A percentile compares a stretch with the other conserved stretches of the same genome.
phyloP scores from a whole-genome alignment of 2,113 vertebrate genomes.

The Etia nguti region DNA sequence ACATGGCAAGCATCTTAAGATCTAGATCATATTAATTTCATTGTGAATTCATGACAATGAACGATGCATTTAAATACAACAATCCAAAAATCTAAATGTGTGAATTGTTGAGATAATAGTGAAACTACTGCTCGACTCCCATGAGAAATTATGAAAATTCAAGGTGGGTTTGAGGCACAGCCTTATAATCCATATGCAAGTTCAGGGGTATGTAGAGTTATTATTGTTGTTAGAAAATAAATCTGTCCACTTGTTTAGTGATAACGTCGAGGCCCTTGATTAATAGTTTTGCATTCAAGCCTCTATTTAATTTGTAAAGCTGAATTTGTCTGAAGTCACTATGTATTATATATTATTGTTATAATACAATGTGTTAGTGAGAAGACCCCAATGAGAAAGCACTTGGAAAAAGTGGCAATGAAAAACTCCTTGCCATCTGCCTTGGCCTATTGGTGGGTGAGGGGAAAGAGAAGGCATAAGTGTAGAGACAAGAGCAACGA shows the following conservation, averaged over 20 bases:
- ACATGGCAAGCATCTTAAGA: background rate
- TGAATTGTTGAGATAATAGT: background rate
- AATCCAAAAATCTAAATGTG: background rate
- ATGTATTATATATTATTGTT: background rate
- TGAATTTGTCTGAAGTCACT: background rate
- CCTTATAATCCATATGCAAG: background rate
- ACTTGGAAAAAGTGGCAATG: background rate
- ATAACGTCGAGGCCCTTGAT: background rate
- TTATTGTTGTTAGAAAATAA: background rate
- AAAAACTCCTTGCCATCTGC: background rate
- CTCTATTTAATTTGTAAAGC: background rate
- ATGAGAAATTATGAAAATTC: background rate
- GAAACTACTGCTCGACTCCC: background rate
- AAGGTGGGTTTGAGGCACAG: background rate
- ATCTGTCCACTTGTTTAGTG: background rate
- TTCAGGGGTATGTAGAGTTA: background rate
- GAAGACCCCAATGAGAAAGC: background rate
- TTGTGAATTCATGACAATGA: background rate
- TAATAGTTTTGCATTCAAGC: background rate
- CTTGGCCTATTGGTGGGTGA: background rate
- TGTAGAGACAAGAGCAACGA: background rate
- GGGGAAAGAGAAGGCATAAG: background rate
- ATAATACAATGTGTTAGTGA: background rate
- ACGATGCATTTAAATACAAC: background rate
- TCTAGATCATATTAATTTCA: background rate